phyloP scores from a whole-genome alignment of 2,888 invertebrate species.

The Lumbricus terrestris region DNA sequence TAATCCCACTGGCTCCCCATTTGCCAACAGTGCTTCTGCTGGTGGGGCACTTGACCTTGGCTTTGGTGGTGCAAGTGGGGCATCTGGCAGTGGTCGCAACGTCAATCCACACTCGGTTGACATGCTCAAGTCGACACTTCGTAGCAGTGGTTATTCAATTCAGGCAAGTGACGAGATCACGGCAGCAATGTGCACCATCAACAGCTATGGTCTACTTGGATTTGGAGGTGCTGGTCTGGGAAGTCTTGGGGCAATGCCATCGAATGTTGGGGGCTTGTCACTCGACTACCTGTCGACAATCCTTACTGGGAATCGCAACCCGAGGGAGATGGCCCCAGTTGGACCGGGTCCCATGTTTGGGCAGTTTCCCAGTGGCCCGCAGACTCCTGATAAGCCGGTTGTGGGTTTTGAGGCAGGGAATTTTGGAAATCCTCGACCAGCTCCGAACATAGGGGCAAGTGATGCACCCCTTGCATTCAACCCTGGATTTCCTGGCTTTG shows the following conservation, averaged over 20 bases:
- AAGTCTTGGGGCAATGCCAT: conserved; percentile 4
- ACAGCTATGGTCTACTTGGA: conserved; percentile 86
- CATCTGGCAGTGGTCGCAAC: background rate
- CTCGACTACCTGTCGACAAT: conserved; percentile 40
- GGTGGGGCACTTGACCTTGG: conserved; percentile 12
- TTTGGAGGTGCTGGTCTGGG: conserved; percentile 58
- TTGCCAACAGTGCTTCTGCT: conserved; percentile 45
- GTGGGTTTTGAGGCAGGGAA: background rate
- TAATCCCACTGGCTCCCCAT: conserved; percentile 41
- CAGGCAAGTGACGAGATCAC: conserved; percentile 84
- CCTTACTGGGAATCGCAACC: conserved; percentile 30
- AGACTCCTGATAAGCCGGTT: background rate
- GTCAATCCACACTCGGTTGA: background rate
- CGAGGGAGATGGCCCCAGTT: background rate
- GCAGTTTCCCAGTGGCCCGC: background rate
- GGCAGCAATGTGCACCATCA: conserved; percentile 84
- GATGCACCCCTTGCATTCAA: conserved; percentile 8
- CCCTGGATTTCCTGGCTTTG: background rate
- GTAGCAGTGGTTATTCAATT: conserved; percentile 86
- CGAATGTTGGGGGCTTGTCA: conserved; percentile 29
- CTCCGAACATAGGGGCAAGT: background rate
- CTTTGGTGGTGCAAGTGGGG: background rate
- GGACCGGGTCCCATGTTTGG: background rate
- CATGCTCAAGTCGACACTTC: conserved; percentile 72
- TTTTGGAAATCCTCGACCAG: background rate